phyloP scores from a whole-genome alignment of 2,888 invertebrate genomes.

The Prenolepis imparis region DNA sequence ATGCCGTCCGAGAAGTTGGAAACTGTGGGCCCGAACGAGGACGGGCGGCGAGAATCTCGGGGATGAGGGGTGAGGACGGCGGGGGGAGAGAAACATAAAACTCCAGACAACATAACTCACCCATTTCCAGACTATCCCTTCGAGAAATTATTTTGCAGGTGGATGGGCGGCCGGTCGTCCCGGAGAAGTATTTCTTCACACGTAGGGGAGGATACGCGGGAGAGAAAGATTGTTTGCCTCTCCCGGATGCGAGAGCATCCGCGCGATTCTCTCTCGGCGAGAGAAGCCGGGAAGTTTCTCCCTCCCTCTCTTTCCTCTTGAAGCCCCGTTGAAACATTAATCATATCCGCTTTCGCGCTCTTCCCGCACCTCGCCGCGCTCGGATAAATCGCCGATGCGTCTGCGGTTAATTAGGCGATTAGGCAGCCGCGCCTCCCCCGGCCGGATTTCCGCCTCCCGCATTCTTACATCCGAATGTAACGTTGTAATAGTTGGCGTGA shows the following conservation, averaged over 20 bases:
- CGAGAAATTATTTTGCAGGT: constrained; percentile 79
- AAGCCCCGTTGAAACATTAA: constrained; percentile 32
- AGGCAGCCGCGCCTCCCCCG: constrained; percentile 28
- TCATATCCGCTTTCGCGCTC: constrained; percentile 35
- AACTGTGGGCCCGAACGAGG: constrained; percentile 41
- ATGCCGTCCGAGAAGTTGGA: constrained; percentile 64
- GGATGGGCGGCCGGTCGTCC: constrained; percentile 35
- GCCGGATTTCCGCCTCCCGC: constrained; percentile 26
- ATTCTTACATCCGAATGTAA: constrained; percentile 43
- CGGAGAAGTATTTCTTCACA: constrained; percentile 58
- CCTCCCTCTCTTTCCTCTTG: not conserved
- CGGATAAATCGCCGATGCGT: constrained; percentile 43
- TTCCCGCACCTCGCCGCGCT: not conserved
- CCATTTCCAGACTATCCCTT: constrained; percentile 78
- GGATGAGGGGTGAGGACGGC: not conserved
- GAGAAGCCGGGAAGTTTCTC: constrained; percentile 13
- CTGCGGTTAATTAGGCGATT: constrained; percentile 55
- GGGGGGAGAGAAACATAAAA: constrained; percentile 68
- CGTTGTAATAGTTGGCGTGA: constrained; percentile 30
- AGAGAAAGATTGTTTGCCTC: constrained; percentile 62
- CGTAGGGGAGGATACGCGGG: constrained; percentile 40
- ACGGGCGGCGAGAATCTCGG: constrained; percentile 12
- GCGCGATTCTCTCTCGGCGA: constrained; percentile 36
- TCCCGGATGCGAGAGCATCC: constrained; percentile 33
- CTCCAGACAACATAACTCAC: constrained; percentile 78